Percentiles rank a stretch among this genome's conserved stretches.
Evolutionary conservation across 2,888 invertebrate species (phyloP).

Genomic region (Campaea margaritaria): DNA sequence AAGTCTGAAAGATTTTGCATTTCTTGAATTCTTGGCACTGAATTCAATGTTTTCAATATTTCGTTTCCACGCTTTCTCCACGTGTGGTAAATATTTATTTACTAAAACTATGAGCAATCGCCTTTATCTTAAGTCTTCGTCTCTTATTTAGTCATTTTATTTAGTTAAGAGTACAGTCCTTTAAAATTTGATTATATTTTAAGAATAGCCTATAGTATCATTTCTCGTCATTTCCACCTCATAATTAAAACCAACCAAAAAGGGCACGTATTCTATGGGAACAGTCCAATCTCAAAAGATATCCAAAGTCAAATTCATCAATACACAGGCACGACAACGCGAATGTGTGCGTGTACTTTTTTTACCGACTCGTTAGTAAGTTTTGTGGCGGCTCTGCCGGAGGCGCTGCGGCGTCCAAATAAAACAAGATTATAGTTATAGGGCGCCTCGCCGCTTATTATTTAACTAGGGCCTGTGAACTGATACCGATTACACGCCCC

Average conservation of each 20-base stretch:
- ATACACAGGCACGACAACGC: slow-evolving; percentile 61
- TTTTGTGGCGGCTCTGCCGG: slow-evolving; percentile 69
- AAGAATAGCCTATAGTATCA: neutral
- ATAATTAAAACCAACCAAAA: slow-evolving; percentile 26
- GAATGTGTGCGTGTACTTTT: slow-evolving; percentile 67
- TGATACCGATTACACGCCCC: slow-evolving; percentile 73
- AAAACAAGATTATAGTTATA: slow-evolving; percentile 81
- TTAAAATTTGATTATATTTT: too few species aligned
- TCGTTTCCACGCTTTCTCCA: slow-evolving; percentile 13
- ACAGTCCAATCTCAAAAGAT: slow-evolving; percentile 47
- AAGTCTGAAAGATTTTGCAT: slow-evolving; percentile 13
- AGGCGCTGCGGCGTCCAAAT: slow-evolving; percentile 70
- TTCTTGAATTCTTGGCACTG: slow-evolving; percentile 22
- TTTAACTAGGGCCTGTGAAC: slow-evolving; percentile 80
- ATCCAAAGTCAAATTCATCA: slow-evolving; percentile 64
- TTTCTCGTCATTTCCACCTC: slow-evolving; percentile 10
- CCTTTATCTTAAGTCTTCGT: neutral
- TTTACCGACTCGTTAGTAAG: slow-evolving; percentile 76
- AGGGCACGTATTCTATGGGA: slow-evolving; percentile 40
- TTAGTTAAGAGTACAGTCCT: too few species aligned
- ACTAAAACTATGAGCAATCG: slow-evolving; percentile 4
- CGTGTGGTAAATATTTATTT: slow-evolving; percentile 22
- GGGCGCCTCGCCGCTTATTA: slow-evolving; percentile 78
- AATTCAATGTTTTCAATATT: slow-evolving; percentile 15
- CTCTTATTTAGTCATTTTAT: too few species aligned